These are phyloP conservation scores for Lichenostomus cassidix DNA, from an alignment of 2,113 vertebrate species.

Conservation along the genomic window DNA sequence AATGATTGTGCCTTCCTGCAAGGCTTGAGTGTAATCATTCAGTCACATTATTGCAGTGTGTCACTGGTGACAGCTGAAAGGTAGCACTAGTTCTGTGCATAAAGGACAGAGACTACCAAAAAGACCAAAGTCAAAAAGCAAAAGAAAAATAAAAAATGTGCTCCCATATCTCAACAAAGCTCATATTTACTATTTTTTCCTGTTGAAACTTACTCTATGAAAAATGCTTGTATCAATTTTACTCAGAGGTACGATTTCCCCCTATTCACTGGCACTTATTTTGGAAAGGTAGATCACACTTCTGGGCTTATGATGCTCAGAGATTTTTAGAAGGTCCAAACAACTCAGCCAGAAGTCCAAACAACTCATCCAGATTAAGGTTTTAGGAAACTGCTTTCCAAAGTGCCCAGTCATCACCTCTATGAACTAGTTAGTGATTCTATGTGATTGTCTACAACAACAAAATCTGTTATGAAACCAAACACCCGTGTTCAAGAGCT, in stretches of 20 bases:
- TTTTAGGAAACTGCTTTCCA: neutral
- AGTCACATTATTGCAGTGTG: accelerated
- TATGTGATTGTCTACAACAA: neutral
- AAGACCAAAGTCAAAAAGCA: neutral
- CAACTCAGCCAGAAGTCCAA: neutral
- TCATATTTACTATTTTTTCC: neutral
- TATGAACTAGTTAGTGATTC: accelerated
- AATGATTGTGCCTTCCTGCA: neutral
- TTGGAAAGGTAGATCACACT: neutral
- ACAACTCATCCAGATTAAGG: neutral
- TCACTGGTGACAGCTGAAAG: neutral
- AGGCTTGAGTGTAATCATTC: neutral
- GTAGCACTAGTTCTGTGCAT: neutral
- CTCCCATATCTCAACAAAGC: neutral
- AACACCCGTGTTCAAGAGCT: neutral
- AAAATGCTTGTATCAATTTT: neutral
- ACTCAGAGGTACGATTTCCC: neutral
- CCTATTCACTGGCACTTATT: accelerated
- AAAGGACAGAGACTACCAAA: neutral
- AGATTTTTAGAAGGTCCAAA: neutral
- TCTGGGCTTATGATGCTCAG: neutral
- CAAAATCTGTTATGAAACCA: neutral
- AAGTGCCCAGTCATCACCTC: neutral
- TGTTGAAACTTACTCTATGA: neutral
- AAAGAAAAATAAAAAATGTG: neutral